Evolutionary conservation across 2,797 vertebrate species (phyloP), one percentile per base, ranked within the genome.

Genomic region (Intellagama lesueurii): DNA sequence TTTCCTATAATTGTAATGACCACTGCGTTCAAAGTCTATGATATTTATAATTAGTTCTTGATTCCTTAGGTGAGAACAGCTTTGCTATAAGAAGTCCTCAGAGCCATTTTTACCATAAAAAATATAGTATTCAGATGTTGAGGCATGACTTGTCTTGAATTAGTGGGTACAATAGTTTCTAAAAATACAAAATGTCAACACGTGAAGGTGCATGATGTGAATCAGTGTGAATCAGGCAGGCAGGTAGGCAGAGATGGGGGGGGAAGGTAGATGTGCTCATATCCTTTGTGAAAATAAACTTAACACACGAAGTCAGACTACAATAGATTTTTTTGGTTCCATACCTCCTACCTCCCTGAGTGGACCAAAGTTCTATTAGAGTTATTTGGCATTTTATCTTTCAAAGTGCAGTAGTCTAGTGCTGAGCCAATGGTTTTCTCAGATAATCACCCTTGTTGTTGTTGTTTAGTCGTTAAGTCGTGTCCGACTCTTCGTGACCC

Each of bases 1-100:
- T 66, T 88, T 88, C 56, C n/a, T 73, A 66, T 19, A 82, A 88
- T 75, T 73, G 52, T 56, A 56, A 35, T 60, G 35, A 80, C 12
- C 49, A 35, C 80, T 73, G 40, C 40, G 60, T 88, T 44, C 49
- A 32, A 82, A n/a, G 32, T 64, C 56, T 14, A n/a, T 82, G 22
- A 30, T 24, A 69, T 40, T 35, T 56, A 30, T 17, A 75, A 56
- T 44, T 75, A 40, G 75, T n/a, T 85, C 11, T 19, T 35, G 47
- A 26, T 16, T 16, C 22, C 11, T 66, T 7, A 78, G 85, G 66
- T 78, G 17, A 5, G 2, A 84, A 56, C 83, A 85, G 76, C 60
- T 49, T 44, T 47, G 69, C 2, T 24, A 28, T 73, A 22, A 82
- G 82, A 82, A 8, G 26, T 49, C 35, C n/a, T 73, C 9, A 64